These are phyloP conservation scores for Quiscalus mexicanus DNA, from an alignment of 2,113 vertebrate species.

Conservation along the genomic window DNA sequence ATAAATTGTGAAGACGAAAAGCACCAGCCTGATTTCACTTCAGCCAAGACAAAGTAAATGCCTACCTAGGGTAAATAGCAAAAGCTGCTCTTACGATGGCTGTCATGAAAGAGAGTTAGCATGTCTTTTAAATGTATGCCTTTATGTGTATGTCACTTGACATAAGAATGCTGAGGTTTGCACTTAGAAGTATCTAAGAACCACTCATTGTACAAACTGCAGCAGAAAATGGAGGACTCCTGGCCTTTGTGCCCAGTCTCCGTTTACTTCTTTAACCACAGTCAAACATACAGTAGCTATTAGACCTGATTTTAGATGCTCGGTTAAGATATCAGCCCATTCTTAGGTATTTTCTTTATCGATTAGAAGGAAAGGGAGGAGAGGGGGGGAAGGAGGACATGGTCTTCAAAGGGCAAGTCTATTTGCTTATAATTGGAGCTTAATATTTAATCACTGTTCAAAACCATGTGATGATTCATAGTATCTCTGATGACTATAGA, in stretches of 20 bases:
- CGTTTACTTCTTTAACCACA: neutral
- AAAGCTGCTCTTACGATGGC: neutral
- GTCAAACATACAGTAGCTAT: neutral
- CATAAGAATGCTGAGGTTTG: neutral
- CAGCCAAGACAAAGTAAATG: neutral
- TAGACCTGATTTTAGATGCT: neutral
- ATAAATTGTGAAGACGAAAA: neutral
- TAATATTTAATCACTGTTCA: neutral
- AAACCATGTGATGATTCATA: neutral
- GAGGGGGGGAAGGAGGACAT: rapidly evolving
- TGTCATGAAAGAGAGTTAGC: neutral
- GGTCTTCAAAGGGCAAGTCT: neutral
- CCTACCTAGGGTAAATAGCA: neutral
- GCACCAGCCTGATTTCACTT: neutral
- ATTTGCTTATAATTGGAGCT: neutral
- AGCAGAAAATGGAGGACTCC: neutral
- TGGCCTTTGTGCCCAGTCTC: neutral
- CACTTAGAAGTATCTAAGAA: neutral
- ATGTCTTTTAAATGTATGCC: neutral
- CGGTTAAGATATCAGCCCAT: neutral
- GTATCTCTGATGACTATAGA: neutral
- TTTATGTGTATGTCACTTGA: neutral
- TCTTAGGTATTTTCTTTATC: neutral
- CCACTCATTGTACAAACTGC: rapidly evolving
- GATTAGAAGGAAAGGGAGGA: neutral